Conservation (phyloP, 2,113 vertebrate species). For the Scophthalmus maximus region DNA sequence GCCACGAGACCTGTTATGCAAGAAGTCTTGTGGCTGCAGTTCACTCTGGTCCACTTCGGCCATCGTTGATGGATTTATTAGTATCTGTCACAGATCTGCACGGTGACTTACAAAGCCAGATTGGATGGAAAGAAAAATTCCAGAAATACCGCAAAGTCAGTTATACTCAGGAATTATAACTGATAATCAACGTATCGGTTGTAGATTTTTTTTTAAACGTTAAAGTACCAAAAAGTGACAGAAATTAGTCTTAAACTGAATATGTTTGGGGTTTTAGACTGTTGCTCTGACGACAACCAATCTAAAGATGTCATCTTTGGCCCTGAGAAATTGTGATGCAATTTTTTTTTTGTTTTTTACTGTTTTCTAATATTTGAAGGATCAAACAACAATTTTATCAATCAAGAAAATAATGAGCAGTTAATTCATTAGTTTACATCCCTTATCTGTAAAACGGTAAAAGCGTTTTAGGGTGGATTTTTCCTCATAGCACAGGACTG, state of each 20-base stretch:
- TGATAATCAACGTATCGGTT: too few relatives aligned
- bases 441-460: conserved; percentile 3
- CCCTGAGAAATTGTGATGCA: neutral
- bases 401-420: conserved; percentile 11
- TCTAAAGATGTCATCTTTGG: neutral
- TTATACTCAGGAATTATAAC: neutral
- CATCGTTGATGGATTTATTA: conserved; percentile 13
- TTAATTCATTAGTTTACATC: too few relatives aligned
- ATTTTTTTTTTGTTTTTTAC: too few relatives aligned
- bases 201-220: too few relatives aligned
- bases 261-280: neutral
- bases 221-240: too few relatives aligned
- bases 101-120: neutral
- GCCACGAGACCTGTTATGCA: conserved; percentile 38
- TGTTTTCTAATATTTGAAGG: too few relatives aligned
- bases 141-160: neutral
- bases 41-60: neutral
- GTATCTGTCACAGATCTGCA: conserved; percentile 6
- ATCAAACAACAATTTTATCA: too few relatives aligned
- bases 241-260: neutral
- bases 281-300: neutral
- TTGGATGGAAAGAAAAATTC: too few relatives aligned
- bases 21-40: conserved; percentile 20
- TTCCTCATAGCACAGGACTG: conserved; percentile 38
- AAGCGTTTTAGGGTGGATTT: conserved; percentile 53